Conservation (phyloP, 2,797 vertebrate species). For the Diceros bicornis region DNA sequence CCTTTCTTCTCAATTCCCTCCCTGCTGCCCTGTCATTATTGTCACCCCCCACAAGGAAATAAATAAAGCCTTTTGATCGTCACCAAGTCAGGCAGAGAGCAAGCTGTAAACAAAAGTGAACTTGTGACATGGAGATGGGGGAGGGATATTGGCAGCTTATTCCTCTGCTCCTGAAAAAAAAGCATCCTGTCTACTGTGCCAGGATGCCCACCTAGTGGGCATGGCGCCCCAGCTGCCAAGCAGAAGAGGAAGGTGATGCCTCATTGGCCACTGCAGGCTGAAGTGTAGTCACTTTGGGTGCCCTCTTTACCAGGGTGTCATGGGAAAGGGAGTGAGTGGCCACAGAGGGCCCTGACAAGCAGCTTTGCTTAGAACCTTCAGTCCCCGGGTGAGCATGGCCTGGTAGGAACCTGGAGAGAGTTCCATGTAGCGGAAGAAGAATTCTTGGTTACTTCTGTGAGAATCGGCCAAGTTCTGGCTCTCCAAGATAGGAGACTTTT, state of each 20-base stretch:
- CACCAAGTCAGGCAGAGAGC: constrained; percentile 58
- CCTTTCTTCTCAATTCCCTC: constrained; percentile 70
- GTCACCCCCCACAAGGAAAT: constrained; percentile 58
- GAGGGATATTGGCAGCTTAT: constrained; percentile 62
- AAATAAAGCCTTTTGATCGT: constrained; percentile 80
- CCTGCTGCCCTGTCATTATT: constrained; percentile 66
- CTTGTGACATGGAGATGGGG: constrained; percentile 50
- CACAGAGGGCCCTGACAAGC: neutral
- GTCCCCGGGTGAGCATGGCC: neutral
- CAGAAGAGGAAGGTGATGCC: neutral
- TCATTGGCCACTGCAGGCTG: neutral
- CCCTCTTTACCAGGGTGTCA: neutral
- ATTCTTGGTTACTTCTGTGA: constrained; percentile 23
- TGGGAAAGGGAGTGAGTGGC: neutral
- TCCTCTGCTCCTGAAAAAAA: constrained; percentile 62
- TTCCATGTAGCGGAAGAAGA: neutral
- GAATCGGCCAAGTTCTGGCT: neutral
- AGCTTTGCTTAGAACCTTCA: neutral
- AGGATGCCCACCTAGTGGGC: constrained; percentile 25
- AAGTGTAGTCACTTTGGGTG: neutral
- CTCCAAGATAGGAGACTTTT: neutral
- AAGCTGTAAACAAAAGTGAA: constrained; percentile 82
- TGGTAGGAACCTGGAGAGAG: neutral
- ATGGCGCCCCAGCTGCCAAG: constrained; percentile 1
- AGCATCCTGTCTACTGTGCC: constrained; percentile 68